phyloP scores from a whole-genome alignment of 2,113 vertebrate genomes.

The Pungitius pungitius region DNA sequence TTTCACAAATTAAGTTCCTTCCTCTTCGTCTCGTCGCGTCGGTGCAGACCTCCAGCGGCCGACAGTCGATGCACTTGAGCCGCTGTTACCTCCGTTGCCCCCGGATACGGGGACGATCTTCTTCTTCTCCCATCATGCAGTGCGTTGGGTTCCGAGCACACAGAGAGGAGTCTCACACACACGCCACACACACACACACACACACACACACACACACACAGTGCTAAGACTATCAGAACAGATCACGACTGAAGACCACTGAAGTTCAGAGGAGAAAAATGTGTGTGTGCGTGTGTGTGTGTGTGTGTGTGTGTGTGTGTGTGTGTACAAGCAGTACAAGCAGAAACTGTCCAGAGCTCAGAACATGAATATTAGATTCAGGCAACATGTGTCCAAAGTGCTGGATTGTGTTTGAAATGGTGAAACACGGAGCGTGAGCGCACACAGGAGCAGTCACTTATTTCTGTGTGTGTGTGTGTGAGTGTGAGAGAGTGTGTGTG shows the following conservation, averaged over 20 bases:
- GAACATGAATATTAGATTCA: constrained; percentile 28
- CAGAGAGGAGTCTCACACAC: background rate
- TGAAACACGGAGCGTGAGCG: background rate
- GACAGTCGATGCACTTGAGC: constrained; percentile 16
- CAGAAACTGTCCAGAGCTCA: background rate
- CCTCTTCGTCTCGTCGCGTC: background rate
- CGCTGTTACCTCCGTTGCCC: constrained; percentile 65
- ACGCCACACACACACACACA: background rate
- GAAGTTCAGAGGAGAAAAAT: background rate
- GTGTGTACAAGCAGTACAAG: background rate
- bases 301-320: constrained; percentile 7
- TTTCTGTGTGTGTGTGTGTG: background rate
- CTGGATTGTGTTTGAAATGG: constrained; percentile 5
- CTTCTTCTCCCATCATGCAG: constrained; percentile 30
- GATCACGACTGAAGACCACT: background rate
- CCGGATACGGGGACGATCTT: constrained; percentile 46
- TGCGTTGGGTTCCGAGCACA: constrained; percentile 60
- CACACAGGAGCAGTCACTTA: rapidly evolving
- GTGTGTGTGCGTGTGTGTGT: background rate
- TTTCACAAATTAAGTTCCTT: too few species aligned
- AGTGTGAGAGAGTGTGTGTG: background rate
- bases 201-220: background rate
- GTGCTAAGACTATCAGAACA: constrained; percentile 11
- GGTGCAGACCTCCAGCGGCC: constrained; percentile 26
- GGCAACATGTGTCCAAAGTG: constrained; percentile 1